These are phyloP conservation scores for Cerceris ruficornis DNA, from an alignment of 2,888 invertebrate species.

Conservation along the genomic window DNA sequence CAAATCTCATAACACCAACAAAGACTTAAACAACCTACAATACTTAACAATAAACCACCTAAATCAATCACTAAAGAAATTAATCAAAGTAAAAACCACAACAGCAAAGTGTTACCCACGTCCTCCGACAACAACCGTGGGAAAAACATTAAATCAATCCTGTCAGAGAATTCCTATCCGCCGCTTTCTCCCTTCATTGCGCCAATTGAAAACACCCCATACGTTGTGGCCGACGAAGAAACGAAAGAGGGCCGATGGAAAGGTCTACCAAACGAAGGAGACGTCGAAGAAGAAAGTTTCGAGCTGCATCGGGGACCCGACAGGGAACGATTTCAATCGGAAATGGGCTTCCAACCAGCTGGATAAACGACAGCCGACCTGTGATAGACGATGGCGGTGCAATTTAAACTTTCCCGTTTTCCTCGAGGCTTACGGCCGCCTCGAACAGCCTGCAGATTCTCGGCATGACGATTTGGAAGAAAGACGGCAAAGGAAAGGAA, in stretches of 20 bases:
- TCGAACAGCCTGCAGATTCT: conserved; percentile 10
- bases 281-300: conserved; percentile 24
- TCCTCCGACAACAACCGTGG: too few species aligned
- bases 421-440: conserved; percentile 18
- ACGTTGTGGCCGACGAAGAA: too few species aligned
- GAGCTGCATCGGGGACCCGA: conserved; percentile 18
- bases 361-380: conserved; percentile 64
- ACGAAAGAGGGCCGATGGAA: conserved; percentile 11
- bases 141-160: too few species aligned
- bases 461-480: conserved; percentile 25
- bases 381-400: conserved; percentile 55
- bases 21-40: too few species aligned
- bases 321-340: conserved; percentile 67
- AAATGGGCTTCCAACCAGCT: conserved; percentile 63
- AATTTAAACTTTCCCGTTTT: conserved; percentile 71
- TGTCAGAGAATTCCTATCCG: too few species aligned
- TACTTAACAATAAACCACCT: too few species aligned
- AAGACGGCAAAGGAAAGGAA: conserved; percentile 7
- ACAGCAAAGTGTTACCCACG: too few species aligned
- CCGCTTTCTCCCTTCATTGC: too few species aligned
- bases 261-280: conserved; percentile 24
- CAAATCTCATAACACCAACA: too few species aligned
- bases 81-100: too few species aligned
- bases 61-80: too few species aligned
- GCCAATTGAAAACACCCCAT: too few species aligned